Evolutionary conservation across 2,888 invertebrate genomes (phyloP).

Genomic region (Parnassius smintheus): DNA sequence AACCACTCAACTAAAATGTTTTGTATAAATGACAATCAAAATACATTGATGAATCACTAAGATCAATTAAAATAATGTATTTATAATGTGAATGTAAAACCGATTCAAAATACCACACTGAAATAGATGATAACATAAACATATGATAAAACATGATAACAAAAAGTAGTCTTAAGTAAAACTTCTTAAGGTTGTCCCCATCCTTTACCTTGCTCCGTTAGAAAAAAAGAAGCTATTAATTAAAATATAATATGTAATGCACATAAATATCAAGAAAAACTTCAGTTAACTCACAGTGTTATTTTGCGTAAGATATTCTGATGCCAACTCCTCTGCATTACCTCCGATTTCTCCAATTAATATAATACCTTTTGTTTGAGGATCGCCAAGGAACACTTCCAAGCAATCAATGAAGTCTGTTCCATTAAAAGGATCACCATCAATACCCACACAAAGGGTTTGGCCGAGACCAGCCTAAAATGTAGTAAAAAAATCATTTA

Average conservation of each 20-base stretch:
- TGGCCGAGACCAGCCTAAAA: slow-evolving; percentile 92
- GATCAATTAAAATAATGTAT: no score
- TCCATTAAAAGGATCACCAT: slow-evolving; percentile 99
- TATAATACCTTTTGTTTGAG: slow-evolving; percentile 97
- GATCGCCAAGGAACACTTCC: slow-evolving; percentile 96
- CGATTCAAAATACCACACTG: slow-evolving; percentile 18
- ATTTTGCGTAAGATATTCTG: slow-evolving; percentile 91
- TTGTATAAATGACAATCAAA: background rate
- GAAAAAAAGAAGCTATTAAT: slow-evolving; percentile 26
- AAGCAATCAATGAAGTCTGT: slow-evolving; percentile 99
- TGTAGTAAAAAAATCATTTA: background rate
- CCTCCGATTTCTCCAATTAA: slow-evolving; percentile 99
- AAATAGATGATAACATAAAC: slow-evolving; percentile 21
- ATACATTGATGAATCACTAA: background rate
- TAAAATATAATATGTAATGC: background rate
- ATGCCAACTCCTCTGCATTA: slow-evolving; percentile 97
- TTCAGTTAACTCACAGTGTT: slow-evolving; percentile 84
- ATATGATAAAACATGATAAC: no score
- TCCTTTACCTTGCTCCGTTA: slow-evolving; percentile 40
- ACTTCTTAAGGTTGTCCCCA: slow-evolving; percentile 31
- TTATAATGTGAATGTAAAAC: slow-evolving; percentile 19
- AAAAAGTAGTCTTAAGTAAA: slow-evolving; percentile 27
- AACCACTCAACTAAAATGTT: background rate
- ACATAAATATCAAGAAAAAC: slow-evolving; percentile 1
- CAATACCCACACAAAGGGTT: slow-evolving; percentile 98